Base-by-base conservation (phyloP, 2,113 vertebrate genomes). In the Heteronetta atricapilla region DNA sequence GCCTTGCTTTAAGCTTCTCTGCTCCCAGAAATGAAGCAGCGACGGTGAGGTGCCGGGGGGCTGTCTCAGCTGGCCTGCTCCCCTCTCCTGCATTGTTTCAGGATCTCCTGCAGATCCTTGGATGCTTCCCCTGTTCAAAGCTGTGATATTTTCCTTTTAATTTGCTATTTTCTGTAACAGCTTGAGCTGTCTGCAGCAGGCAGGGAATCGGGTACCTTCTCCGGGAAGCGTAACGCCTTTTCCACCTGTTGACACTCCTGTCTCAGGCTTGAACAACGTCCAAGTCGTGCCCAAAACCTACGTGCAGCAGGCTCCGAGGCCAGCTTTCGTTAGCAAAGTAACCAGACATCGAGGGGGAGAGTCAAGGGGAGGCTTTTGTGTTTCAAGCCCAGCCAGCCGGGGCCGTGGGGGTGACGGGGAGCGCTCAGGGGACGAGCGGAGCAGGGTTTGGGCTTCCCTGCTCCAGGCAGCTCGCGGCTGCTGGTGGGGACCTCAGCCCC, bases 121-220 rank as follows among this genome's bases (percentile, higher is more conserved):
- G 11, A 21, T 23, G 33, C 74, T n/a, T 28, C 40, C 23, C 44
- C 4, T 3, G 0, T 0, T 2, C 9, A 36, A 20, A 86, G 78
- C 20, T 46, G 21, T 40, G 67, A 0, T 6, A 3, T 48, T 79
- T 66, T 34, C n/a, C 76, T 12, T 22, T 28, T 2, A 33, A 79
- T 55, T 36, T 2, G 1, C 67, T 31, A 6, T 42, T 26, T 29
- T 62, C n/a, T 80, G n/a, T 12, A 23, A 2, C 0, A 34, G 34
- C 48, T 15, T 2, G 25, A 52, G 53, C 66, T 50, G 56, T 58
- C 46, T n/a, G 3, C 1, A 26, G 2, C n/a, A 0, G 0, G 2
- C 1, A 48, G 80, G 2, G 50, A 7, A 6, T 3, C 53, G 10
- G 46, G 58, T 16, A 36, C 21, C 20, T 38, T 17, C 42, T 26